Base-by-base conservation (phyloP, 2,888 invertebrate genomes). In the Drosophila stalkeri region DNA sequence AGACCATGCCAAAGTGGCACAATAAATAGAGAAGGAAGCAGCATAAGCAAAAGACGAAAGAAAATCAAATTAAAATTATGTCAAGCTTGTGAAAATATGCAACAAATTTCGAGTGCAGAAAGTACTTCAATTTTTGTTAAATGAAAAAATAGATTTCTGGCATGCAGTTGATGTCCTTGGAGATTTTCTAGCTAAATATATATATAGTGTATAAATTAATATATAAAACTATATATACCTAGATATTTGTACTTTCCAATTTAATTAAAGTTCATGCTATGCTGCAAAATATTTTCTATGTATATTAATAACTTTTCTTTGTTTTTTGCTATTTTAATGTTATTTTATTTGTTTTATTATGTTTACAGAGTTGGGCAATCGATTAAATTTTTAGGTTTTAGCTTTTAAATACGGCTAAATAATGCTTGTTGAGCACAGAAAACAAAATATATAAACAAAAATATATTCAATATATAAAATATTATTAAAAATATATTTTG, bases 1-100 rank as follows among this genome's bases (percentile, higher is more conserved):
- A 72, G 86, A 88, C 86, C 82, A 64, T 70, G 63, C 39, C 1
- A 65, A 77, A 75, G 55, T 75, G 52, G 75, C 27, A 61, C 79
- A 79, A 60, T 27, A 54, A 39, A 44, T 46, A 67, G 27, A 16
- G 23, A n/a, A 35, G 27, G n/a, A 46, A 63, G 33, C 11, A 23
- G n/a, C 44, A 47, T 37, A 20, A 54, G 18, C 16, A 60, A 33
- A 11, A 20, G 16, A 47, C 43, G 43, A 14, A 47, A 11, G 18
- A 54, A 7, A 44, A 31, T 57, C 31, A 52, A 52, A 7, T n/a
- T 47, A 43, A 60, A 71, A 70, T 54, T 66, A 72, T 66, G 44
- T 62, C 75, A 77, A 78, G 33, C 41, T 55, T 31, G n/a, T 46
- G 16, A 52, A 73, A 76, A 76, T 68, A 62, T 61, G 57, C 39